Conservation (phyloP, 2,888 invertebrate genomes). For the Shargacucullia verbasci region DNA sequence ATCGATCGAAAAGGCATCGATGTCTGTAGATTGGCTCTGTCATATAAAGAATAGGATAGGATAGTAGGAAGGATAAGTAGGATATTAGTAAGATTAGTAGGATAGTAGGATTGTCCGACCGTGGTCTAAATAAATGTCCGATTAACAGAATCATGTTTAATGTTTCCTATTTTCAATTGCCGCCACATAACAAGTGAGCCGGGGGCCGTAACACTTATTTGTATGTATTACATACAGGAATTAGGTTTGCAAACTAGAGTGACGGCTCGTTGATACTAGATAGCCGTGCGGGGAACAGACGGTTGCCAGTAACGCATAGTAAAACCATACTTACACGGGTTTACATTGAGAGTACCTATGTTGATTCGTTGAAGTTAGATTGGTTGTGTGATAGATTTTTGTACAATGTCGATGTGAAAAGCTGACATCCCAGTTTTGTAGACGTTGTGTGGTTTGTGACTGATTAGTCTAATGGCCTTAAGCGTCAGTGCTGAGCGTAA, state of each 20-base stretch:
- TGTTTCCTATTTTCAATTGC: slow-evolving; percentile 21
- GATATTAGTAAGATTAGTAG: too few relatives aligned
- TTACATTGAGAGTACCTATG: slow-evolving; percentile 26
- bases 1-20: too few relatives aligned
- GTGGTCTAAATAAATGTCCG: too few relatives aligned
- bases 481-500: too few relatives aligned
- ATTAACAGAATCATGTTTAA: too few relatives aligned
- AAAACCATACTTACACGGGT: slow-evolving; percentile 44
- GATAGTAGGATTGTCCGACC: too few relatives aligned
- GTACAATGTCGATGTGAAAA: neutral
- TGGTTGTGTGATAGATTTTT: slow-evolving; percentile 18
- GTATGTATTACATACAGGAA: slow-evolving; percentile 66
- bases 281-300: slow-evolving; percentile 58
- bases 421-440: slow-evolving; percentile 9
- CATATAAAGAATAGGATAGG: too few relatives aligned
- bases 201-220: slow-evolving; percentile 51
- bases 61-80: too few relatives aligned
- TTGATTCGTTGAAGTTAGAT: slow-evolving; percentile 23
- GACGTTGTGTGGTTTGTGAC: too few relatives aligned
- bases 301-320: slow-evolving; percentile 42
- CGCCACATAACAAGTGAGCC: slow-evolving; percentile 7
- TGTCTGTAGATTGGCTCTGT: too few relatives aligned
- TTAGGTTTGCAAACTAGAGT: slow-evolving; percentile 68
- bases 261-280: slow-evolving; percentile 58
- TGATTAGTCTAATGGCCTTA: too few relatives aligned